Conservation (phyloP, 2,888 invertebrate species). For the Aethes cnicana region DNA sequence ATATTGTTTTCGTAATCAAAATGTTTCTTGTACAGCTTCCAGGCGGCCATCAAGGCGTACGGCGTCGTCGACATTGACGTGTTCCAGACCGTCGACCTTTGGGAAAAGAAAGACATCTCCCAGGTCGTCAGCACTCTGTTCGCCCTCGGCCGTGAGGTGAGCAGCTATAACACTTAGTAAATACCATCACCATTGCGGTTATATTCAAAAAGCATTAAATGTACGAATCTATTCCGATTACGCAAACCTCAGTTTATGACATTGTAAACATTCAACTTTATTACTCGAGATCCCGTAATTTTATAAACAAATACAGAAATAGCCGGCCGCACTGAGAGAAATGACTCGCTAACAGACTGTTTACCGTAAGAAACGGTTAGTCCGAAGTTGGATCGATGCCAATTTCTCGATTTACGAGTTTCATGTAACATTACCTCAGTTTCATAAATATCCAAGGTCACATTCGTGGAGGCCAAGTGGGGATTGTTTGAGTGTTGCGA, state of each 20-base stretch:
- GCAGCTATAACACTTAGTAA: slow-evolving; percentile 37
- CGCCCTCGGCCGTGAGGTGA: slow-evolving; percentile 92
- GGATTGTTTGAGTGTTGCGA: slow-evolving; percentile 40
- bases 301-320: slow-evolving; percentile 32
- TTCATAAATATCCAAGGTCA: slow-evolving; percentile 76
- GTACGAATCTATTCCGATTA: slow-evolving; percentile 7
- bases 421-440: slow-evolving; percentile 74
- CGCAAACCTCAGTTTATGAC: slow-evolving; percentile 18
- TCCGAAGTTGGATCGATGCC: slow-evolving; percentile 70
- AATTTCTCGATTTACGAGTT: slow-evolving; percentile 72
- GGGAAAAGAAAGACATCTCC: slow-evolving; percentile 95
- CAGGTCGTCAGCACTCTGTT: slow-evolving; percentile 92
- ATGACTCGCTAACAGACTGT: slow-evolving; percentile 63
- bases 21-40: slow-evolving; percentile 83
- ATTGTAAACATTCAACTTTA: slow-evolving; percentile 36
- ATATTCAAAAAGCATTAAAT: slow-evolving; percentile 22
- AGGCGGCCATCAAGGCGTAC: slow-evolving; percentile 91
- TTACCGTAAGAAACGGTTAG: slow-evolving; percentile 61
- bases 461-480: slow-evolving; percentile 43
- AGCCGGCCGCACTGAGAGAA: slow-evolving; percentile 45
- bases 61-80: slow-evolving; percentile 95
- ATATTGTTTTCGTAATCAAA: background rate
- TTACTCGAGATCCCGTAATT: slow-evolving; percentile 30
- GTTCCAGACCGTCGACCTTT: slow-evolving; percentile 98
- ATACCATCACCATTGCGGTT: background rate